These are phyloP conservation scores for Acanthopleura granulata DNA, from an alignment of 2,888 invertebrate genomes.

Conservation along the genomic window DNA sequence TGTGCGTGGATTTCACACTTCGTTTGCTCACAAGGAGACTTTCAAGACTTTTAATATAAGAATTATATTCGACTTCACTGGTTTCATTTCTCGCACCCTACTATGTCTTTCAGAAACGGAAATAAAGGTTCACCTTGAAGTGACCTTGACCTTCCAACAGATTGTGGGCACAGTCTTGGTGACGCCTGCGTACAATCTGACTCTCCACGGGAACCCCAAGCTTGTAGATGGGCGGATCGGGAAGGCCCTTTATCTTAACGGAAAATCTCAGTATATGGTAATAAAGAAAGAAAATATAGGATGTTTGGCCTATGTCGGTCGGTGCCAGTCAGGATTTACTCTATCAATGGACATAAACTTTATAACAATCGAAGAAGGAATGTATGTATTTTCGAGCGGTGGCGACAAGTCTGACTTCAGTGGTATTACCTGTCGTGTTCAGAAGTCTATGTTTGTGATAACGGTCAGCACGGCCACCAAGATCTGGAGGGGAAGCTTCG, in stretches of 20 bases:
- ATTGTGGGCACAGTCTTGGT: not conserved
- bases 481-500: not conserved
- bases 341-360: conserved; percentile 7
- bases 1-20: no score
- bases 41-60: no score
- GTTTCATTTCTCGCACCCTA: no score
- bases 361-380: conserved; percentile 19
- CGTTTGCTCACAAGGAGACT: no score
- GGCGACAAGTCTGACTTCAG: conserved; percentile 23
- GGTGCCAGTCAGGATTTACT: conserved; percentile 8
- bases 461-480: conserved; percentile 27
- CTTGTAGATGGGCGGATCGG: not conserved
- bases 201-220: not conserved
- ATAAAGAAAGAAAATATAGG: conserved; percentile 5
- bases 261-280: not conserved
- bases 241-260: not conserved
- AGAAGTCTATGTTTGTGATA: conserved; percentile 25
- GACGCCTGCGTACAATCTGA: conserved; percentile 1
- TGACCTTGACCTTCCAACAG: not conserved
- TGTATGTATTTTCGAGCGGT: conserved; percentile 35
- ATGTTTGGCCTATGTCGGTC: not conserved
- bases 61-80: no score
- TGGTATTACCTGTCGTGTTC: conserved; percentile 34
- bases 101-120: not conserved
- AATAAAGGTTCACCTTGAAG: not conserved